Conservation (phyloP, 2,113 vertebrate species). For the Sigmodon hispidus region DNA sequence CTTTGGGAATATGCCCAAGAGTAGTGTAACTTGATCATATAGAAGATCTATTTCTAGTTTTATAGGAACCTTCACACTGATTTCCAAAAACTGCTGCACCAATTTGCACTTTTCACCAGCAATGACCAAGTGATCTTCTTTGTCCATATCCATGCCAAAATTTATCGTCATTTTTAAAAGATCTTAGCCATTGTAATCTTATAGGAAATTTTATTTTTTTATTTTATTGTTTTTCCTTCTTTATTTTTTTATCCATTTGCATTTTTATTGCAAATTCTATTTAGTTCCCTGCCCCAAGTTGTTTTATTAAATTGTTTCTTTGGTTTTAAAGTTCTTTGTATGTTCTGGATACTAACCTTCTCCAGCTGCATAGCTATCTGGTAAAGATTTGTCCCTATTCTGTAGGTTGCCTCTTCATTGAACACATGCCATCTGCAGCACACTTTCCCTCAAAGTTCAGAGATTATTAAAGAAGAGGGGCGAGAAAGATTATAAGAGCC, state of each 20-base stretch:
- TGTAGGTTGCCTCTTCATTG: neutral
- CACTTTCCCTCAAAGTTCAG: neutral
- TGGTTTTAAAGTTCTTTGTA: neutral
- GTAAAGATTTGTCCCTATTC: neutral
- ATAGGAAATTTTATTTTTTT: too few species aligned
- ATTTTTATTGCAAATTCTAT: neutral
- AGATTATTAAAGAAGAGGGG: neutral
- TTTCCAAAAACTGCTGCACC: too few species aligned
- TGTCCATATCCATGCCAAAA: neutral
- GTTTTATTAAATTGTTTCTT: neutral
- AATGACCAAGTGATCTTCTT: neutral
- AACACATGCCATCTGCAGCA: neutral
- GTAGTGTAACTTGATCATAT: neutral
- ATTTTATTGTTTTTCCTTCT: too few species aligned
- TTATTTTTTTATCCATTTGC: too few species aligned
- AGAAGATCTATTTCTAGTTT: neutral
- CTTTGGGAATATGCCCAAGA: neutral
- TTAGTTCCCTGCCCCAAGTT: neutral
- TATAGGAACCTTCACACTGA: neutral
- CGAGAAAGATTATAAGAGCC: neutral
- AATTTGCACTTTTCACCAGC: neutral
- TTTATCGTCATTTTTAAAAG: too few species aligned
- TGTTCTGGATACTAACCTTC: neutral
- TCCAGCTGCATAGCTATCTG: neutral
- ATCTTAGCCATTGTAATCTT: too few species aligned